Conservation (phyloP, 2,888 invertebrate genomes). For the Himalopsyche tibetana region DNA sequence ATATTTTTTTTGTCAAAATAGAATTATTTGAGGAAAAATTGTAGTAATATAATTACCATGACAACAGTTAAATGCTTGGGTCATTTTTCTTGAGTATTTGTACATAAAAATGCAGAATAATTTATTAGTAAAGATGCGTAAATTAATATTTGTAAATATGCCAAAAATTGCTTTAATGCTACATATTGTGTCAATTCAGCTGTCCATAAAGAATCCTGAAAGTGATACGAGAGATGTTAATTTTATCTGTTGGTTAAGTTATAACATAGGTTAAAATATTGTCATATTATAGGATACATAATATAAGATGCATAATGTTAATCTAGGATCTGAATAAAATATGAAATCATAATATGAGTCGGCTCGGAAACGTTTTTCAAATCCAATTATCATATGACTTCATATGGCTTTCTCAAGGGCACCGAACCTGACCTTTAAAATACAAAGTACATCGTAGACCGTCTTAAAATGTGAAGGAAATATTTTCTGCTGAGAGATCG, state of each 20-base stretch:
- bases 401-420: background rate
- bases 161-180: conserved; percentile 28
- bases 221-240: background rate
- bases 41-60: too few species aligned
- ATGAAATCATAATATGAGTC: conserved; percentile 1
- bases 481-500: too few species aligned
- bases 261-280: background rate
- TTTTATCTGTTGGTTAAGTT: background rate
- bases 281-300: background rate
- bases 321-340: conserved; percentile 17
- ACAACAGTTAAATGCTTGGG: too few species aligned
- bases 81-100: too few species aligned
- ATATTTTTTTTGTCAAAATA: too few species aligned
- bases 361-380: background rate
- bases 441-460: background rate
- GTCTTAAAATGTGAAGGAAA: too few species aligned
- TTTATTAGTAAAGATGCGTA: background rate
- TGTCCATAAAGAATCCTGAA: conserved; percentile 40
- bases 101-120: background rate
- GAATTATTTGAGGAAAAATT: too few species aligned
- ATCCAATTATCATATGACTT: background rate
- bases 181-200: conserved; percentile 24
- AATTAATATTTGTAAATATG: conserved; percentile 39
- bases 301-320: background rate
- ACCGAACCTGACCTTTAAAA: conserved; percentile 3